Evolutionary conservation across 2,113 vertebrate genomes (phyloP), one percentile per base, ranked within the genome.

Genomic region (Ciconia maguari): DNA sequence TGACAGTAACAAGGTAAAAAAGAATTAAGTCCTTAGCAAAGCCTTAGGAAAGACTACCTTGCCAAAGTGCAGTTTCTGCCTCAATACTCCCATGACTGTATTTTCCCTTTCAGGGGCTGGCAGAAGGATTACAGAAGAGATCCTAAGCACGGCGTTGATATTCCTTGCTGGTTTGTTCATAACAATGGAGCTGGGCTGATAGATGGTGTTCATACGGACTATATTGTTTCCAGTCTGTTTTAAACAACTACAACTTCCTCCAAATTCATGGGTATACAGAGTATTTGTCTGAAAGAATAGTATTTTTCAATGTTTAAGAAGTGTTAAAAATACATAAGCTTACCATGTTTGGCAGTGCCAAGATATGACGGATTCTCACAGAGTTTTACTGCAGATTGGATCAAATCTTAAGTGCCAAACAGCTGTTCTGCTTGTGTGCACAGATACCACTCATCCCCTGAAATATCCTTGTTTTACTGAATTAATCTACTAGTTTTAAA

Each of bases 81-180:
- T 87, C 4, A 4, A 9, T 17, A 6, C 7, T 69, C 36, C 55
- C 38, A 13, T 42, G 36, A 46, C 32, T 85, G 21, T 90, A 9
- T 71, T 86, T 86, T 96, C 41, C 54, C 16, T 95, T 95, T 24
- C 98, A 99, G 99, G 97, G 99, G 99, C 83, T 99, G 98, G 98
- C 99, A 99, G 97, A 99, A 98, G 97, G 99, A 99, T 97, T 99
- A 98, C 97, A 97, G 97, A 69, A 96, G 74, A 26, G 97, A 99
- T 38, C 52, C 97, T 10, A 96, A 91, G 11, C 83, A 97, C 0
- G 99, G 99, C 9, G 79, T 91, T 5, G 98, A 98, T 16, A 81
- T 99, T 41, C 96, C 98, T 54, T 99, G 99, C 96, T 99, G 99
- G 99, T 99, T 99, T 32, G 87, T 99, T 94, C 99, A 99, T 91